Percentiles rank a stretch among this genome's conserved stretches.
phyloP scores from a whole-genome alignment of 1,140 invertebrate species.

The Eueides isabella region DNA sequence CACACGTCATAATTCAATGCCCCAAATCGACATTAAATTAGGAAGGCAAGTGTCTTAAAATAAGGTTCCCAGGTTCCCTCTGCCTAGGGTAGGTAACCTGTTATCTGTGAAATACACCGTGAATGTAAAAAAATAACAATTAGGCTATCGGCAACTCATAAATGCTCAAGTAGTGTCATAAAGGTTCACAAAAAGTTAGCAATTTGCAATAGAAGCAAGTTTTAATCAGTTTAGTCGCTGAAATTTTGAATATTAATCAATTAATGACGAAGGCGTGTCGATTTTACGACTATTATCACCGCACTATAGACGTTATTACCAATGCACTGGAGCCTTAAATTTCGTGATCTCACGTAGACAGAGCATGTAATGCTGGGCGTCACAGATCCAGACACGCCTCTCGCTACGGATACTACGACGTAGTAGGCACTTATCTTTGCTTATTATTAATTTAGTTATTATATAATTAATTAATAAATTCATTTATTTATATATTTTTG shows the following conservation, averaged over 20 bases:
- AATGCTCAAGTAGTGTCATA: not conserved
- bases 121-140: not conserved
- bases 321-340: constrained; percentile 23
- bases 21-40: too few species aligned
- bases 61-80: too few species aligned
- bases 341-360: constrained; percentile 22
- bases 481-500: not conserved
- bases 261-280: constrained; percentile 31
- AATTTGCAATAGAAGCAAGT: not conserved
- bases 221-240: constrained; percentile 11
- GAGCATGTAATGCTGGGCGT: constrained; percentile 36
- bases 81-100: too few species aligned
- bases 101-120: too few species aligned
- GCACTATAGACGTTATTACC: constrained; percentile 24
- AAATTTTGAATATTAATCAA: constrained; percentile 31
- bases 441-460: not conserved
- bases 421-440: constrained; percentile 19
- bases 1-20: too few species aligned
- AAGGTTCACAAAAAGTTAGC: not conserved
- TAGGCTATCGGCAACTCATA: not conserved
- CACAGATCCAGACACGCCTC: constrained; percentile 35
- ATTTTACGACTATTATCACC: constrained; percentile 4
- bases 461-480: not conserved
- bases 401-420: constrained; percentile 35
- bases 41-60: too few species aligned